Percentiles rank a stretch among this genome's conserved stretches.
phyloP scores from a whole-genome alignment of 2,797 vertebrate species.

The Ceryle rudis region DNA sequence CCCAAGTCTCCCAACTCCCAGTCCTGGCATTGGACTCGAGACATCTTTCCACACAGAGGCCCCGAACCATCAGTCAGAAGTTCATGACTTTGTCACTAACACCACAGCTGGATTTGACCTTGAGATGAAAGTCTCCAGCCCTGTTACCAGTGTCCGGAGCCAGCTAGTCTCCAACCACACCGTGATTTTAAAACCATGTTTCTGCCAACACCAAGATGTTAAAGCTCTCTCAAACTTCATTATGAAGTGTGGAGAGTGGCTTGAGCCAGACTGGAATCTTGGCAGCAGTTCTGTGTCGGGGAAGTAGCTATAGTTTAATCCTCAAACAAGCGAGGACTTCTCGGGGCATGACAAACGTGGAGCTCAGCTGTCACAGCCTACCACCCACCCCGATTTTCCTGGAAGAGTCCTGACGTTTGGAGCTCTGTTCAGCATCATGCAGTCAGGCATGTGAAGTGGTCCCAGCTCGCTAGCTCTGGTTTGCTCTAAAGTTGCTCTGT shows the following conservation, averaged over 20 bases:
- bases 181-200: constrained; percentile 58
- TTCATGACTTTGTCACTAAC: constrained; percentile 54
- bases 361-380: constrained; percentile 48
- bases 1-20: background rate
- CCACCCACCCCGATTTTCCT: constrained; percentile 61
- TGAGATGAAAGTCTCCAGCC: constrained; percentile 54
- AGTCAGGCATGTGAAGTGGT: background rate
- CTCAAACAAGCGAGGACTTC: constrained; percentile 35
- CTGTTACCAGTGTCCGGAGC: constrained; percentile 41
- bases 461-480: background rate
- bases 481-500: background rate
- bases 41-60: background rate
- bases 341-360: constrained; percentile 14
- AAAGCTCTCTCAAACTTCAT: constrained; percentile 73
- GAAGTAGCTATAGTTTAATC: constrained; percentile 62
- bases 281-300: constrained; percentile 35
- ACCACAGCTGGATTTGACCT: constrained; percentile 51
- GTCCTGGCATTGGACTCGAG: background rate
- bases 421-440: background rate
- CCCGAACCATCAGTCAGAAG: constrained; percentile 15
- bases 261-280: constrained; percentile 72
- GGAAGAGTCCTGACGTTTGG: background rate
- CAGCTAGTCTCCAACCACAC: constrained; percentile 56
- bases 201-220: constrained; percentile 73
- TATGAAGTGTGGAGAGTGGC: constrained; percentile 66